Evolutionary conservation across 2,113 vertebrate species (phyloP).

Genomic region (Sialia sialis): DNA sequence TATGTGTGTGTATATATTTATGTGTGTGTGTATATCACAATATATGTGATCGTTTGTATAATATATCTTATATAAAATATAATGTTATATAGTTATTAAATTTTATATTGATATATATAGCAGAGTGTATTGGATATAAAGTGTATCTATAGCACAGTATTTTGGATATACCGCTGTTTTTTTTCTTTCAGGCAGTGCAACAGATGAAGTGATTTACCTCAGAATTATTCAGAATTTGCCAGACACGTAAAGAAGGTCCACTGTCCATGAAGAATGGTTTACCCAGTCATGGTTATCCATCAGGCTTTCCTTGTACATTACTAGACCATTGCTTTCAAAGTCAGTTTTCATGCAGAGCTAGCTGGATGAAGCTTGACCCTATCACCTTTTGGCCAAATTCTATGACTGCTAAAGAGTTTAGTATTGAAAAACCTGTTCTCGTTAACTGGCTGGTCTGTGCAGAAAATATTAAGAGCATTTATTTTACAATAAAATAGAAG

Average conservation of each 20-base stretch:
- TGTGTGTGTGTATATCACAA: background rate
- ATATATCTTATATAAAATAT: background rate
- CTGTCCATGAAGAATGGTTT: background rate
- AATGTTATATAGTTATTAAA: background rate
- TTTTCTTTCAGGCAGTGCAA: background rate
- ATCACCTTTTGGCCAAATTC: background rate
- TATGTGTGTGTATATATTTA: background rate
- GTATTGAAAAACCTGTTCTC: background rate
- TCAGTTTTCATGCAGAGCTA: background rate
- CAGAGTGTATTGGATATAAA: background rate
- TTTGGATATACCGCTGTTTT: background rate
- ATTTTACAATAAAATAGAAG: background rate
- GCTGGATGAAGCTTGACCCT: background rate
- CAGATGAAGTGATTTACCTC: background rate
- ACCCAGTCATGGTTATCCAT: background rate
- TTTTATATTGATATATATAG: background rate
- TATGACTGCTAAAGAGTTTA: background rate
- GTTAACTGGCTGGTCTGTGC: background rate
- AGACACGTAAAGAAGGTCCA: background rate
- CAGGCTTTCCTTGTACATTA: background rate
- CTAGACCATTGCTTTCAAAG: background rate
- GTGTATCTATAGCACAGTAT: background rate
- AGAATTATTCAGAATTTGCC: background rate
- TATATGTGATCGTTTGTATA: background rate
- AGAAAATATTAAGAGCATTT: background rate